Evolutionary conservation across 2,113 vertebrate species (phyloP), one percentile per base, ranked within the genome.

Genomic region (Corythaeola cristata): DNA sequence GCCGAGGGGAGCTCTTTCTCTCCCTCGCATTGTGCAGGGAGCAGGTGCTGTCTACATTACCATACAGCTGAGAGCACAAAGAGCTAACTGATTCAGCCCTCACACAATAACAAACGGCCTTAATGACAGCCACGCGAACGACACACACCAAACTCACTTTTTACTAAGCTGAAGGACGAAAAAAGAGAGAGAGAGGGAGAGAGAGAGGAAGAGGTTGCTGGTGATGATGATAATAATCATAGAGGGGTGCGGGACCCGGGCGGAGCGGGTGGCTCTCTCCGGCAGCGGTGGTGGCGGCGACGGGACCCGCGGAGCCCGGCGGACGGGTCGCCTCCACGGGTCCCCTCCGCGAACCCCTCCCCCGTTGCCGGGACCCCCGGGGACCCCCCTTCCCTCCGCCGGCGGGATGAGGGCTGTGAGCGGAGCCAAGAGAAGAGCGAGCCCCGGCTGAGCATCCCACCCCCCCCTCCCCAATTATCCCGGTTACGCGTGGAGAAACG

Each of bases 31-130:
- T 99, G 99, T 99, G 98, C 98, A 84, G 98, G 98, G 99, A 99
- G 99, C 99, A 99, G 99, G 99, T 99, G 99, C 99, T 99, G 98
- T 97, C 98, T 96, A 98, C 98, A 99, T 99, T 99, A 99, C 99
- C 99, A 99, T 99, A 99, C 99, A 99, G 99, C 99, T 99, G 99
- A 99, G 98, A 99, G 99, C 99, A 99, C 99, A 99, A 99, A 99
- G 99, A 98, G 97, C 98, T 99, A 99, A 98, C 99, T 99, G 99
- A 99, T 99, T 99, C 99, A 98, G 98, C 98, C 97, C 98, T 97
- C 98, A 97, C 98, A 99, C 98, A 99, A 99, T 99, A 98, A 98
- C 99, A 99, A 99, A 98, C 99, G 99, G 98, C 98, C 98, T 98
- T 99, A 99, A 99, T 99, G 99, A 99, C 99, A 99, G 99, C 99